These are phyloP conservation scores for Cephus sareptanus DNA, from an alignment of 2,888 invertebrate species.

Conservation along the genomic window DNA sequence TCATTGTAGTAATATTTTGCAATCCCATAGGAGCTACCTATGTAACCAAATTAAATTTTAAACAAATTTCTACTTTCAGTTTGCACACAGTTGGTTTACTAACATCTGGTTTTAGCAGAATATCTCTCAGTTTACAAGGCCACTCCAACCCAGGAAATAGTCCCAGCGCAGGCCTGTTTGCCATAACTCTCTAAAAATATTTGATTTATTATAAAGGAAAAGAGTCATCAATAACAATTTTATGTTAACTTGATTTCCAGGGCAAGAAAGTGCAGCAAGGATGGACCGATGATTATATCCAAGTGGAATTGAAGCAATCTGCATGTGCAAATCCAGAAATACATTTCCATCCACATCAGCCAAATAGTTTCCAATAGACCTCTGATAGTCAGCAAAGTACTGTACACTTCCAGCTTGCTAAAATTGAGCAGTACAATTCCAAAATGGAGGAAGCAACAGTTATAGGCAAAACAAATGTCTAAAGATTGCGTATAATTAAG, in stretches of 20 bases:
- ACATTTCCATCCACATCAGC: conserved; percentile 94
- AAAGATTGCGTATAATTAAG: background rate
- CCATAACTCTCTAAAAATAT: conserved; percentile 73
- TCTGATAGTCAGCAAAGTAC: conserved; percentile 93
- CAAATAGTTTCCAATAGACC: conserved; percentile 93
- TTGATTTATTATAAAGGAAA: background rate
- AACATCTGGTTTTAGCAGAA: conserved; percentile 73
- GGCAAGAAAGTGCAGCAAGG: conserved; percentile 77
- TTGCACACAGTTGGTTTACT: conserved; percentile 34
- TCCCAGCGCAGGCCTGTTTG: conserved; percentile 96
- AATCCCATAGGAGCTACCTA: conserved; percentile 86
- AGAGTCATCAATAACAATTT: background rate
- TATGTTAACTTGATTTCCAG: conserved; percentile 69
- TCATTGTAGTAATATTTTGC: conserved; percentile 90
- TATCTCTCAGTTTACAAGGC: conserved; percentile 79
- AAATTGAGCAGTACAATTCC: background rate
- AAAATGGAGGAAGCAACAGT: background rate
- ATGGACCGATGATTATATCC: conserved; percentile 96
- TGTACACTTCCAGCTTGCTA: conserved; percentile 85
- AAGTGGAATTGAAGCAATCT: conserved; percentile 88
- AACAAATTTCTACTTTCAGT: background rate
- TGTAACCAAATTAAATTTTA: background rate
- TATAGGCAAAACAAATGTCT: background rate
- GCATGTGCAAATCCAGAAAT: conserved; percentile 91
- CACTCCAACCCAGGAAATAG: conserved; percentile 92